These are phyloP conservation scores for Girardia tigrina DNA, from an alignment of 2,888 invertebrate genomes.

Conservation along the genomic window DNA sequence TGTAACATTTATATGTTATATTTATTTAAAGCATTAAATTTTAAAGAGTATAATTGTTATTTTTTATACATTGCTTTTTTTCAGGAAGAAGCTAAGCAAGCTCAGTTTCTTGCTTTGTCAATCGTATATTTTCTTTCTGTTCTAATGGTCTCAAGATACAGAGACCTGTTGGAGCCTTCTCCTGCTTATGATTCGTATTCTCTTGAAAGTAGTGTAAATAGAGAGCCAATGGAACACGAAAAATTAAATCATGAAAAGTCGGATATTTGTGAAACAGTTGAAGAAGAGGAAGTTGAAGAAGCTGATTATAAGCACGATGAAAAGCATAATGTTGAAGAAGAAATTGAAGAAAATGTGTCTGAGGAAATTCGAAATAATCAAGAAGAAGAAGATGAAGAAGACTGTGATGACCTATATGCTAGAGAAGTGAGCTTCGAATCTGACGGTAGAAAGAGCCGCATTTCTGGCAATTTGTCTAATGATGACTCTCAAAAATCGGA, in stretches of 20 bases:
- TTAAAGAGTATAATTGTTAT: no score
- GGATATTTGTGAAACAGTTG: conserved; percentile 28
- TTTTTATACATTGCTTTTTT: conserved; percentile 16
- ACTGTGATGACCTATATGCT: conserved; percentile 28
- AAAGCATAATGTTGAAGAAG: conserved; percentile 32
- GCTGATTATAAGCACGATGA: conserved; percentile 28
- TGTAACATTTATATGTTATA: no score
- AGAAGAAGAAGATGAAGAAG: conserved; percentile 34
- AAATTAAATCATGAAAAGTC: conserved; percentile 36
- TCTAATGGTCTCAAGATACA: conserved; percentile 97
- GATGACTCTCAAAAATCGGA: conserved; percentile 30
- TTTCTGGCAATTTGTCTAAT: conserved; percentile 20
- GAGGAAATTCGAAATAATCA: conserved; percentile 36
- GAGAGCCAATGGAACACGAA: conserved; percentile 24
- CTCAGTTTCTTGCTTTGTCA: conserved; percentile 92
- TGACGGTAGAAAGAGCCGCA: neutral
- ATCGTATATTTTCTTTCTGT: conserved; percentile 99
- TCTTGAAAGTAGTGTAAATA: conserved; percentile 24
- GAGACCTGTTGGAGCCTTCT: conserved; percentile 85
- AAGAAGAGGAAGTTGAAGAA: conserved; percentile 32
- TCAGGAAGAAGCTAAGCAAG: conserved; percentile 97
- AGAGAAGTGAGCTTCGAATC: conserved; percentile 29
- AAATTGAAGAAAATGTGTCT: conserved; percentile 33
- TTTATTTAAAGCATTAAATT: no score
- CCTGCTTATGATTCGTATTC: conserved; percentile 28